Percentiles rank a stretch among this genome's conserved stretches.
Conservation (phyloP, 2,113 vertebrate species). For the Sisor rabdophorus region DNA sequence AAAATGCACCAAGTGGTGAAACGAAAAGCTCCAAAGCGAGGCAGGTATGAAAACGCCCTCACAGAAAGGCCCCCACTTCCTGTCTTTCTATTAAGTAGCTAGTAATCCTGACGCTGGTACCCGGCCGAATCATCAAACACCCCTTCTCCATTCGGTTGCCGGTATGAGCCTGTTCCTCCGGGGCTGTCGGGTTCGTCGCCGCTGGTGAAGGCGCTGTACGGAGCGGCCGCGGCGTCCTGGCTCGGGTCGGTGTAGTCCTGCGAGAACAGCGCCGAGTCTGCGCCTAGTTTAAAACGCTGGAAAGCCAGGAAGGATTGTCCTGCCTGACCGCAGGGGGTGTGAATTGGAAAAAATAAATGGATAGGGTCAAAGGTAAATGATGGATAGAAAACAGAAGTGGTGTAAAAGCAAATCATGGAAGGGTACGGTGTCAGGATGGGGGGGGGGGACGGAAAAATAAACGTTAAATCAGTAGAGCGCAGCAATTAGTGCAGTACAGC, state of each 20-base stretch:
- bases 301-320: constrained; percentile 88
- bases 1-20: too few species aligned
- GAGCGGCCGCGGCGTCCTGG: constrained; percentile 81
- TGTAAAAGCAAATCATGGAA: constrained; percentile 5
- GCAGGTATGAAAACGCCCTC: too few species aligned
- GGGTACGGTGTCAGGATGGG: constrained; percentile 8
- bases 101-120: constrained; percentile 94
- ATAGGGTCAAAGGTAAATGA: neutral
- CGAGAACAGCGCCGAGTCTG: constrained; percentile 95
- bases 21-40: too few species aligned
- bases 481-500: constrained; percentile 11
- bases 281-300: constrained; percentile 88
- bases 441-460: constrained; percentile 9
- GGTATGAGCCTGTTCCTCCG: constrained; percentile 72
- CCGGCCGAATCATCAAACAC: constrained; percentile 76
- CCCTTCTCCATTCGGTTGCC: constrained; percentile 71
- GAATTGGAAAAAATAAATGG: neutral
- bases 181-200: constrained; percentile 78
- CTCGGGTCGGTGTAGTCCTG: constrained; percentile 96
- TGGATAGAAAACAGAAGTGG: neutral
- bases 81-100: constrained; percentile 21
- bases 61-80: neutral
- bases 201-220: constrained; percentile 81
- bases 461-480: neutral
- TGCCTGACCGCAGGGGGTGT: constrained; percentile 68